These are phyloP conservation scores for Mesoclemmys tuberculata DNA, from an alignment of 2,113 vertebrate species.

Conservation along the genomic window DNA sequence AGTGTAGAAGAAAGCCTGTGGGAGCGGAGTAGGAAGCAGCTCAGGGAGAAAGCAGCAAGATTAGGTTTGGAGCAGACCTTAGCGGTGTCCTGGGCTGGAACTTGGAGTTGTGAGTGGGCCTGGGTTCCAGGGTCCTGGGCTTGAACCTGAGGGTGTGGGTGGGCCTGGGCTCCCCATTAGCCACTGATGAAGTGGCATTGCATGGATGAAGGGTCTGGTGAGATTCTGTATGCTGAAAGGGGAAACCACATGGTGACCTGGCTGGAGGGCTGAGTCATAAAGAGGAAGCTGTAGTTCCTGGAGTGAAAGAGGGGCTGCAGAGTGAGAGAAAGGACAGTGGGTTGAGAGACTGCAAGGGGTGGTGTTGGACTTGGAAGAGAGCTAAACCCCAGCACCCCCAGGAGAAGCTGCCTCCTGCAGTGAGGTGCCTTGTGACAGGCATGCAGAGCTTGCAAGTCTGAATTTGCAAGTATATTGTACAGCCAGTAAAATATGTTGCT, in stretches of 20 bases:
- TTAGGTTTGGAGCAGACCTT: too few relatives aligned
- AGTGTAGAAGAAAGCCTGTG: too few relatives aligned
- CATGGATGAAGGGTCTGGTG: neutral
- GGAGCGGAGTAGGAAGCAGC: too few relatives aligned
- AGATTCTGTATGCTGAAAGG: neutral
- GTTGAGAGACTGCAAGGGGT: neutral
- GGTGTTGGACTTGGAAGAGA: neutral
- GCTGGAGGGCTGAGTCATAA: neutral
- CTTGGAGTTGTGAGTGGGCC: too few relatives aligned
- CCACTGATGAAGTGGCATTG: neutral
- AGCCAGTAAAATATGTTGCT: neutral
- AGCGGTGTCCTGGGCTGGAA: too few relatives aligned
- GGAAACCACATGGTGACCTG: neutral
- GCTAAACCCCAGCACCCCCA: neutral
- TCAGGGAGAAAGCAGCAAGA: too few relatives aligned
- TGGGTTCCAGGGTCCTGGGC: too few relatives aligned
- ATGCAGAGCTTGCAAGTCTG: neutral
- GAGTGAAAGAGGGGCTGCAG: neutral
- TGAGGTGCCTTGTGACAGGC: neutral
- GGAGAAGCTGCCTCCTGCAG: neutral
- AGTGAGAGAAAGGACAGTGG: neutral
- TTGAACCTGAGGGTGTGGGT: too few relatives aligned
- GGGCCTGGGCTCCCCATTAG: too few relatives aligned
- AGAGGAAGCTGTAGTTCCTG: neutral
- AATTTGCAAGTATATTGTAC: neutral